Percentiles rank a stretch among this genome's conserved stretches.
Evolutionary conservation across 2,113 vertebrate genomes (phyloP).

Genomic region (Pleuronectes platessa): DNA sequence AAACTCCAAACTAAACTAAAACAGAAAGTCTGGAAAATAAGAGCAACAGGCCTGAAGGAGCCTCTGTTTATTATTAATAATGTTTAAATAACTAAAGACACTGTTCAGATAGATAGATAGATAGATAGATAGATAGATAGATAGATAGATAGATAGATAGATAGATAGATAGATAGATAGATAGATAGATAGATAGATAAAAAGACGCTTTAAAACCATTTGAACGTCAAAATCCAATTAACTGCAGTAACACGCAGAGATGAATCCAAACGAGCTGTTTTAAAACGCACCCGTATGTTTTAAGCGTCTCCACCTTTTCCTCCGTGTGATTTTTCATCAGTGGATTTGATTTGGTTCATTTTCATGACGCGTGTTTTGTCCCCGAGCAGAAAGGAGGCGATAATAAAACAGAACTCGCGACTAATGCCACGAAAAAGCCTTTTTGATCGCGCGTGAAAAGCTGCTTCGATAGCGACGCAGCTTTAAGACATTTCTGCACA

Average conservation of each 20-base stretch:
- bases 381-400: background rate
- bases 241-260: no score
- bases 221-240: no score
- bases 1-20: background rate
- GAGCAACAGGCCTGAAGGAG: background rate
- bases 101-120: no score
- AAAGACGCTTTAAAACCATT: background rate
- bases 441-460: conserved; percentile 7
- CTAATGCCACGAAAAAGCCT: conserved; percentile 50
- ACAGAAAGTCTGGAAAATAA: background rate
- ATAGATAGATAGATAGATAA: background rate
- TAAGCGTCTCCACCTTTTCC: background rate
- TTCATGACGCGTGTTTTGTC: background rate
- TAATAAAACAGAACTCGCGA: background rate
- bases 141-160: no score
- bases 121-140: no score
- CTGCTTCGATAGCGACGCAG: background rate
- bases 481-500: conserved; percentile 14
- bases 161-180: no score
- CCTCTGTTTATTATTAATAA: no score
- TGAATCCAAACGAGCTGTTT: no score
- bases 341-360: background rate
- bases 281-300: no score
- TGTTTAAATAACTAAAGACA: no score
- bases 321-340: background rate